Evolutionary conservation across 2,888 invertebrate genomes (phyloP), one percentile per base, ranked within the genome.

Genomic region (Chironomus riparius): DNA sequence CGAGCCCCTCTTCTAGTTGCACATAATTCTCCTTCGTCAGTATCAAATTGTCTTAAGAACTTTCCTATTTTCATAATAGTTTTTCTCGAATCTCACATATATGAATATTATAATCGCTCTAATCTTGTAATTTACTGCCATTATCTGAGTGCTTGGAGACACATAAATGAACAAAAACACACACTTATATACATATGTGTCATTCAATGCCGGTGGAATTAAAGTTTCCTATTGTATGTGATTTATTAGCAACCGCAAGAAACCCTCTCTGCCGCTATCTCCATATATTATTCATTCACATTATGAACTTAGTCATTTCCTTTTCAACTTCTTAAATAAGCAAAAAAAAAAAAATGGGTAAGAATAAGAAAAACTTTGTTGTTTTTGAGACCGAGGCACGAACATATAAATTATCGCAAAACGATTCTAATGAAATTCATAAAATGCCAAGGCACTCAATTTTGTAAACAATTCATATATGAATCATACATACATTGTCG

Each of bases 61-160:
- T 56, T 56, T 56, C 56, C 15, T 38, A 56, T 56, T 56, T 56
- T 38, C 56, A 18, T 18, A 56, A 56, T 56, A 56, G 56, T 56
- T 56, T 56, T 15, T 56, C 15, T 7, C n/a, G 15, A 56, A 18
- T 56, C 18, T 56, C 6, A 56, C 56, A 15, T 38, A 38, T 38
- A 69, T 15, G 47, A 18, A 24, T 50, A 21, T 50, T 48, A 13
- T 70, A 70, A 70, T 70, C 70, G 50, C 70, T 70, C 28, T 70
- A 70, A 70, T 70, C 70, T 70, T 56, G 24, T 70, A 48, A 70
- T 70, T 70, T 70, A 70, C 70, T 70, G 70, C 56, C 70, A 70
- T 70, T 70, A 70, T 56, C 50, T 70, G 6, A n/a, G 21, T 6
- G 38, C 38, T 28, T 38, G 38, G 38, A 38, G 38, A 10, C 38